Base-by-base conservation (phyloP, 2,113 vertebrate genomes). In the Melospiza melodia region DNA sequence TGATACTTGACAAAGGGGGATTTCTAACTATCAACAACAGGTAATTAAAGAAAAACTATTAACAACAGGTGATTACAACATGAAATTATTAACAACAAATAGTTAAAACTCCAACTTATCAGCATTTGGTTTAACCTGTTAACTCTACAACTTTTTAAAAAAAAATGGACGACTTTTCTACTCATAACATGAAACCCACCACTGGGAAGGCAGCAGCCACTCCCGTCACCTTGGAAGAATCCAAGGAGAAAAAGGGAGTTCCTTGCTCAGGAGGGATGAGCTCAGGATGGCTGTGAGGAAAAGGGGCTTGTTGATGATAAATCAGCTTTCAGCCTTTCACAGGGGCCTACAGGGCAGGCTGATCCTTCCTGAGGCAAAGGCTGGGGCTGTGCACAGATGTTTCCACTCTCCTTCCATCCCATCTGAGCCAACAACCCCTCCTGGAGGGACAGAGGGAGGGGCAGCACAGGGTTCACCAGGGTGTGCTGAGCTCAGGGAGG, bases 311-410 rank as follows among this genome's bases (percentile, higher is more conserved):
- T n/a, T 52, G 59, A 28, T 3, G 5, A 28, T 31, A 44, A 54
- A 76, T 73, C 62, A 59, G 37, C 22, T 66, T 73, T 59, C 35
- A 37, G 41, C 63, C 30, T 44, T 49, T 73, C 5, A 0, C 4
- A 15, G 46, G 2, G 13, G 57, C 12, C 25, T 31, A 12, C 0
- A 1, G 48, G 43, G 57, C n/a, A 52, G n/a, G 51, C 15, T 13
- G 43, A 4, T 35, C 52, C 79, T 65, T 25, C 49, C 58, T 25
- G 67, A 33, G 33, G 39, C 52, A 33, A 41, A 71, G 44, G 20
- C 75, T 31, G 66, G 6, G 23, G 25, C 55, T 80, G 61, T 24
- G 31, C 43, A 31, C 27, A 58, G 89, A 15, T 5, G 5, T 39
- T 61, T 43, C 11, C 22, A 24, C 13, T 37, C 79, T 57, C 59